Evolutionary conservation across 2,888 invertebrate species (phyloP).

Genomic region (Agrotis clavis): DNA sequence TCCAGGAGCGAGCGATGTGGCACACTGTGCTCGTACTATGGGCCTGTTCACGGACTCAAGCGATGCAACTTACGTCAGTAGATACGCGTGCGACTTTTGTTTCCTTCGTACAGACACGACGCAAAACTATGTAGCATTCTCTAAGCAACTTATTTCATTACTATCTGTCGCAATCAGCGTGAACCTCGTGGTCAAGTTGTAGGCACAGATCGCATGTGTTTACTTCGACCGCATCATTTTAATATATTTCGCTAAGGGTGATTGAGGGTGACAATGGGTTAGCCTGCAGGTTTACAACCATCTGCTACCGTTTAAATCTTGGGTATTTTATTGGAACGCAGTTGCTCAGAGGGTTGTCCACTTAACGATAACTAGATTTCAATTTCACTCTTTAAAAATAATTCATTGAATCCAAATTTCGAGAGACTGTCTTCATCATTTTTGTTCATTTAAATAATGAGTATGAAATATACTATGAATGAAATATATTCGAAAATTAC

Average conservation of each 20-base stretch:
- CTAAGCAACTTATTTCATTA: background rate
- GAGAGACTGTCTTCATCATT: too few species aligned
- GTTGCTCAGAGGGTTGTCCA: background rate
- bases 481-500: background rate
- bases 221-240: slow-evolving; percentile 25
- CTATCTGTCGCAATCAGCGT: background rate
- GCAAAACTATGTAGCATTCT: background rate
- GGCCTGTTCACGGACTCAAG: background rate
- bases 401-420: background rate
- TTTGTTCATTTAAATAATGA: background rate
- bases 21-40: slow-evolving; percentile 35
- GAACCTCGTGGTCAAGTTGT: too few species aligned
- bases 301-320: background rate
- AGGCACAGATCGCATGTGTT: background rate
- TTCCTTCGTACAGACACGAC: background rate
- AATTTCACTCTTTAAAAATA: background rate
- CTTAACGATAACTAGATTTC: background rate
- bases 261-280: slow-evolving; percentile 15
- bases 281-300: slow-evolving; percentile 7
- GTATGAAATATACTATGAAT: too few species aligned
- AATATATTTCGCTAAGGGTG: slow-evolving; percentile 33
- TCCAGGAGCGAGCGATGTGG: slow-evolving; percentile 32
- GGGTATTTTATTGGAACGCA: background rate
- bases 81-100: background rate
- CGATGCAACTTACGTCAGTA: background rate